Conservation (phyloP, 1,140 invertebrate genomes). For the Berghia stephanieae region DNA sequence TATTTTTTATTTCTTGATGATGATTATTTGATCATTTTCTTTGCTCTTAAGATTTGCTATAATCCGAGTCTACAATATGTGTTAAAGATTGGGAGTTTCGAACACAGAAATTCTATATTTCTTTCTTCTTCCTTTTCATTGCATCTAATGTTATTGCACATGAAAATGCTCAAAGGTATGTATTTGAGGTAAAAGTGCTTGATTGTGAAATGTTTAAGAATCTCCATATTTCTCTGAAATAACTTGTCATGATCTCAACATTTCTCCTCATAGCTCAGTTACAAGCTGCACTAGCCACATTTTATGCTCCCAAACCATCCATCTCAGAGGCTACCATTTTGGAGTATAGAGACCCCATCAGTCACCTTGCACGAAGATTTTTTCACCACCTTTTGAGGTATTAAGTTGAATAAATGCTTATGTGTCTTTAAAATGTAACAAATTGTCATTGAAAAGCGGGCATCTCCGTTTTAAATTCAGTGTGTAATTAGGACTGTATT, state of each 20-base stretch:
- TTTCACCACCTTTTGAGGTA: slow-evolving; percentile 81
- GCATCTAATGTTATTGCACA: too few species aligned
- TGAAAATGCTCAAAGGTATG: too few species aligned
- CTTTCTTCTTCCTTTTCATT: too few species aligned
- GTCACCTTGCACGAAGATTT: slow-evolving; percentile 79
- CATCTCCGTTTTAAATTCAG: neutral
- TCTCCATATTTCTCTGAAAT: too few species aligned
- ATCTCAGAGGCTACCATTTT: slow-evolving; percentile 76
- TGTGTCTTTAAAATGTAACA: slow-evolving; percentile 70
- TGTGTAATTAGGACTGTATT: neutral
- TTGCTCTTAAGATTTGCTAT: neutral
- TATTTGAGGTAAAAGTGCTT: too few species aligned
- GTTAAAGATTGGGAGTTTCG: too few species aligned
- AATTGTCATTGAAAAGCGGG: slow-evolving; percentile 15
- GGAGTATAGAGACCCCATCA: slow-evolving; percentile 78
- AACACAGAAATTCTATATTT: too few species aligned
- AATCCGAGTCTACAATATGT: too few species aligned
- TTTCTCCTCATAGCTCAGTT: slow-evolving; percentile 70
- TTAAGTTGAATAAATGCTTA: slow-evolving; percentile 61
- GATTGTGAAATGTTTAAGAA: too few species aligned
- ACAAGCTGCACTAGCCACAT: slow-evolving; percentile 78
- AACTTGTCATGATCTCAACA: too few species aligned
- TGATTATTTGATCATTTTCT: too few species aligned
- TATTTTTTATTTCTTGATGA: too few species aligned
- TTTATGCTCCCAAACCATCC: slow-evolving; percentile 73